A percentile compares a stretch with the other conserved stretches of the same genome.
These are phyloP conservation scores for Calidris pygmaea DNA, from an alignment of 2,113 vertebrate species.

Conservation along the genomic window DNA sequence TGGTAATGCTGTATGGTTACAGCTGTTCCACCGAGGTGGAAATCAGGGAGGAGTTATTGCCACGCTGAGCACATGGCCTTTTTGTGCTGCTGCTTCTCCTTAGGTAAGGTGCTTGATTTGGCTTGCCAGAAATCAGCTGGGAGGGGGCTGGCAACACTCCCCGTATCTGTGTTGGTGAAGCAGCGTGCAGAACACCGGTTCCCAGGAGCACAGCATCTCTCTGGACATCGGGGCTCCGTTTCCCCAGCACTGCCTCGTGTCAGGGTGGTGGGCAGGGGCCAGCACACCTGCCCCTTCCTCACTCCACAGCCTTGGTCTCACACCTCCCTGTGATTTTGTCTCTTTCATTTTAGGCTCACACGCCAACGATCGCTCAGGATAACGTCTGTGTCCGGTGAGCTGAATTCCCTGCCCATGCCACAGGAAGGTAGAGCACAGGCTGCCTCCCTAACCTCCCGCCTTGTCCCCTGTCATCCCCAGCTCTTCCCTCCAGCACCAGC, in stretches of 20 bases:
- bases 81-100: neutral
- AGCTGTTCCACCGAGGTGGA: neutral
- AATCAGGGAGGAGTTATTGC: neutral
- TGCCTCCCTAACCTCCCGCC: neutral
- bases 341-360: neutral
- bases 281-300: neutral
- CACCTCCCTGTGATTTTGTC: neutral
- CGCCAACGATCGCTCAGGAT: neutral
- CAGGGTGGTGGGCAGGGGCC: neutral
- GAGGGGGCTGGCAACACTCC: neutral
- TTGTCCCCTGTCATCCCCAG: neutral
- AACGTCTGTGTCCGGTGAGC: neutral
- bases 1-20: neutral
- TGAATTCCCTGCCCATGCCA: neutral
- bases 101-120: neutral
- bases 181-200: rapidly evolving
- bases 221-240: rapidly evolving
- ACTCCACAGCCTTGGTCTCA: neutral
- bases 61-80: neutral
- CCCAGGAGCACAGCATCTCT: neutral
- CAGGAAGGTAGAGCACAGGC: neutral
- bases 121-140: neutral
- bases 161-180: too few relatives aligned
- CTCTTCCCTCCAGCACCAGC: neutral
- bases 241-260: neutral